Base-by-base conservation (phyloP, 2,113 vertebrate species). In the Casuarius casuarius region DNA sequence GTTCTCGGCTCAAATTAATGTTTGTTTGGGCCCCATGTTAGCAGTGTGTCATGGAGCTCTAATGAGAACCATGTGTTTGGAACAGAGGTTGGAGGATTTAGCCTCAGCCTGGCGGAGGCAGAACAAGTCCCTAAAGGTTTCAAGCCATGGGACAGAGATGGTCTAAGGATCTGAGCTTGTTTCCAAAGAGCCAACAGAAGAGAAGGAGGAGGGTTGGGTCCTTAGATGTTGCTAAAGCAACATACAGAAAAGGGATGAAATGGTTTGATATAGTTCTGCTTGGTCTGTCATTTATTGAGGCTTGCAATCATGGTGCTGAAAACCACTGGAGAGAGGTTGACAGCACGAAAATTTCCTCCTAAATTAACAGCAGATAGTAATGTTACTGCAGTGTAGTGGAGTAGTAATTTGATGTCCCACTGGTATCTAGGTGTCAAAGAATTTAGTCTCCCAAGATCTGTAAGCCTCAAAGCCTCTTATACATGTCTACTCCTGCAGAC, bases 81-180 rank as follows among this genome's bases (percentile, higher is more conserved):
- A n/a, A 33, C 49, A 72, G 59, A 48, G 28, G 29, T 35, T 59
- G 33, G 29, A 63, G 49, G 70, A 73, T 12, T 63, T 51, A 31
- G 12, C 22, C 21, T 18, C 2, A 0, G 3, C 1, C 4, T 2
- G 1, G 22, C 58, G 65, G n/a, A 81, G n/a, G 62, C 31, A 89
- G 22, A 65, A 48, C 18, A 49, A 9, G 5, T 46, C 74, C 48
- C 71, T 90, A 28, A 38, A 49, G 63, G 13, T 40, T 66, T 44
- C 26, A 62, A 62, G 23, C 12, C 25, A 18, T 7, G 9, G 51
- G 46, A 26, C 10, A n/a, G 28, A 51, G n/a, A 23, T 40, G 31
- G 17, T 59, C 42, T 59, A 51, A 76, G 33, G 46, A 38, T 35
- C 31, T 82, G 75, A 51, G 63, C 51, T 42, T 52, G 12, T 10